Evolutionary conservation across 2,888 invertebrate species (phyloP).

Genomic region (Timema cristinae): DNA sequence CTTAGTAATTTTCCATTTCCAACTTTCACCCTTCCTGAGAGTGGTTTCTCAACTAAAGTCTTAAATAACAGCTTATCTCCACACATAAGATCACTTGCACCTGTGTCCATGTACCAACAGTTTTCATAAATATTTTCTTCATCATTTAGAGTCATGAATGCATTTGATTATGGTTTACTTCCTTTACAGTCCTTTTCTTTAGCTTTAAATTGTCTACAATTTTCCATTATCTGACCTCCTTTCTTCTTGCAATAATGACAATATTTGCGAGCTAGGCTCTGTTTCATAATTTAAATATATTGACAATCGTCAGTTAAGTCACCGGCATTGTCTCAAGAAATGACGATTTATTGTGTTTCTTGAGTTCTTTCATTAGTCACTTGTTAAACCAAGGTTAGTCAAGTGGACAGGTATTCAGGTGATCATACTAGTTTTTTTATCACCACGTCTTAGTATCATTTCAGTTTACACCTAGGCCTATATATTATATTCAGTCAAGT

Average conservation of each 20-base stretch:
- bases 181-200: background rate
- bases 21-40: background rate
- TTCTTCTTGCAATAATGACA: background rate
- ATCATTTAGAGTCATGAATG: background rate
- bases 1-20: background rate
- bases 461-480: no score
- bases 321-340: no score
- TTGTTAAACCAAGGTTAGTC: no score
- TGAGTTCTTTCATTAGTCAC: no score
- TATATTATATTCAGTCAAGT: no score
- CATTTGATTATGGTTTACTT: background rate
- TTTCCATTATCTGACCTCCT: background rate
- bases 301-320: no score
- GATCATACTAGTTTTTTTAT: no score
- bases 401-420: no score
- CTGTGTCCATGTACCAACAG: conserved; percentile 4
- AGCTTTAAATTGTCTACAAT: background rate
- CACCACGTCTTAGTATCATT: no score
- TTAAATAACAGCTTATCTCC: background rate
- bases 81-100: background rate
- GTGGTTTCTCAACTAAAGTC: background rate
- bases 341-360: no score
- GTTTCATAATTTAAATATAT: no score
- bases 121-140: background rate
- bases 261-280: no score